Base-by-base conservation (phyloP, 2,797 vertebrate species). In the Ceyx erithaca region DNA sequence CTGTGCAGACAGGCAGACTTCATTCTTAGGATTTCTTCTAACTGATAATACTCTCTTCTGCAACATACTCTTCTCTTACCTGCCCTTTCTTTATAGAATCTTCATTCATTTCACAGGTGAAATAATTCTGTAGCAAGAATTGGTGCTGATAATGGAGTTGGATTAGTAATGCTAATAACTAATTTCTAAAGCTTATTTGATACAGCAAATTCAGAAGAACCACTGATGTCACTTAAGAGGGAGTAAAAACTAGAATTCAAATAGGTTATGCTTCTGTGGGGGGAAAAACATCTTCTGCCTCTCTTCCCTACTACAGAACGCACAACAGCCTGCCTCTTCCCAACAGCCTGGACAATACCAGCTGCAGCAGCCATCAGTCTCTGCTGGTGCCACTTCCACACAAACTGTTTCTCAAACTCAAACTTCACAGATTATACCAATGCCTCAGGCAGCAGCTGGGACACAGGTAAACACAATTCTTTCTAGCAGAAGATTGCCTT, bases 401-500 rank as follows among this genome's bases (percentile, higher is more conserved):
- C 98, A 97, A 92, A 94, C 96, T 30, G 81, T 89, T 40, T 95
- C 97, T 93, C 97, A 98, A 66, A 93, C 95, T 83, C 97, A 95
- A 2, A 80, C 90, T 69, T 92, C 96, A 84, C 96, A 97, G 92
- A 63, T 97, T 52, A 96, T 97, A 85, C 90, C 96, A 49, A 73
- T 97, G 94, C 97, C 98, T 85, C 98, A 98, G 87, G 96, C 97
- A 20, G 76, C 97, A 95, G 96, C 97, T 89, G 98, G 98, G 90
- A 95, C 98, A 95, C 99, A 99, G 98, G 99, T 99, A 98, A 98
- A 90, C 33, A 69, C 35, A 70, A 83, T 89, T 92, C 35, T 80
- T 85, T 69, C 82, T 80, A 72, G 84, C 54, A 86, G 57, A 59
- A n/a, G 28, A 40, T 15, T 33, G 52, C 8, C 68, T 58, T 33